Percentiles rank a stretch among this genome's conserved stretches.
Conservation (phyloP, 2,113 vertebrate genomes). For the Eurystomus gularis region DNA sequence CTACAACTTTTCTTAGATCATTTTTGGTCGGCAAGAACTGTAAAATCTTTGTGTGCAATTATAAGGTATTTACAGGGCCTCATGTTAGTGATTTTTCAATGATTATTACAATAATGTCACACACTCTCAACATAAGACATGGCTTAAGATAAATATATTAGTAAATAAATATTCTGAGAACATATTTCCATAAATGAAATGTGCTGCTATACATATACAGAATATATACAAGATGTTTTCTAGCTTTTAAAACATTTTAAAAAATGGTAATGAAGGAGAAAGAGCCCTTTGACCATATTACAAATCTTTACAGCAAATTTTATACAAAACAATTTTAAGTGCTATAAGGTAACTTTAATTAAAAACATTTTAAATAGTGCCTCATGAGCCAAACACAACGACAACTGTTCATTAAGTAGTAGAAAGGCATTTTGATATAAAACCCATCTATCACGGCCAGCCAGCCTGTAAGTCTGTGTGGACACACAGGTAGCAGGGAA, state of each 20-base stretch:
- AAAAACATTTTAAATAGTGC: slow-evolving; percentile 90
- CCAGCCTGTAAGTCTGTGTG: neutral
- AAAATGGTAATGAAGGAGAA: slow-evolving; percentile 91
- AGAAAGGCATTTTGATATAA: slow-evolving; percentile 71
- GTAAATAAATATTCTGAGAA: slow-evolving; percentile 99
- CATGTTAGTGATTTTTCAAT: slow-evolving; percentile 93
- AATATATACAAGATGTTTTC: slow-evolving; percentile 93
- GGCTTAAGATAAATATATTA: slow-evolving; percentile 99
- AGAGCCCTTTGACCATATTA: slow-evolving; percentile 84
- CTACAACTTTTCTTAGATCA: slow-evolving; percentile 91
- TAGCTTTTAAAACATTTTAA: slow-evolving; percentile 89
- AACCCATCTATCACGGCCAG: slow-evolving; percentile 13
- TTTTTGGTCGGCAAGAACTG: slow-evolving; percentile 97
- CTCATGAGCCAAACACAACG: slow-evolving; percentile 83
- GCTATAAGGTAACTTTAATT: slow-evolving; percentile 85
- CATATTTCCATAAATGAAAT: slow-evolving; percentile 99
- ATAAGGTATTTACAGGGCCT: slow-evolving; percentile 96
- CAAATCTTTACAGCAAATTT: slow-evolving; percentile 84
- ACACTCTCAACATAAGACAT: slow-evolving; percentile 97
- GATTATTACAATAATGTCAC: slow-evolving; percentile 88
- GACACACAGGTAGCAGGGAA: slow-evolving; percentile 15
- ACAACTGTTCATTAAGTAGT: slow-evolving; percentile 58
- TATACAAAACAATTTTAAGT: slow-evolving; percentile 95
- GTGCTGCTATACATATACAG: slow-evolving; percentile 97
- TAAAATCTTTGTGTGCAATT: slow-evolving; percentile 96